A percentile compares a stretch with the other conserved stretches of the same genome.
Conservation (phyloP, 2,113 vertebrate species). For the Misgurnus anguillicaudatus region DNA sequence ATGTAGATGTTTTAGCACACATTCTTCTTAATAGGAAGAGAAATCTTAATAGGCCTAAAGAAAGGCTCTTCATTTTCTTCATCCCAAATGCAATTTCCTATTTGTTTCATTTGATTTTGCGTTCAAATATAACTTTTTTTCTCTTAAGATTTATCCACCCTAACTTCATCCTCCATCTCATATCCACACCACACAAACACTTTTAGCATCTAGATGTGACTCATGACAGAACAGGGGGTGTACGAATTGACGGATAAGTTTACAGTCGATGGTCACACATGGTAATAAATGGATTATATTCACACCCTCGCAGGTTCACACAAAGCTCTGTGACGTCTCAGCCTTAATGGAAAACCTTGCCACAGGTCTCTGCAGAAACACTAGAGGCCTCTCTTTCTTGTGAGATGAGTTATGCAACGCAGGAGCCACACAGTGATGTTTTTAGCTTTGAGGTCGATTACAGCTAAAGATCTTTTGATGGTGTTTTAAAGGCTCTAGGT, state of each 20-base stretch:
- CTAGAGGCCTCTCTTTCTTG: constrained; percentile 41
- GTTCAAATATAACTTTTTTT: not conserved
- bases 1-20: no score
- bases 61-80: no score
- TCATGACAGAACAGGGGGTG: not conserved
- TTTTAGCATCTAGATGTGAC: not conserved
- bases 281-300: constrained; percentile 29
- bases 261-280: constrained; percentile 32
- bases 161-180: no score
- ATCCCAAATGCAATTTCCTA: no score
- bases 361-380: constrained; percentile 26
- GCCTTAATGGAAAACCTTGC: constrained; percentile 51
- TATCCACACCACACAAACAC: not conserved
- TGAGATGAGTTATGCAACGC: constrained; percentile 51
- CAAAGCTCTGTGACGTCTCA: constrained; percentile 31
- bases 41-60: no score
- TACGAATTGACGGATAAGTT: not conserved
- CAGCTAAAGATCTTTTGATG: constrained; percentile 34
- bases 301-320: constrained; percentile 33
- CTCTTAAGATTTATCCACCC: no score
- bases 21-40: no score
- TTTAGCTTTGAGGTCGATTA: constrained; percentile 42
- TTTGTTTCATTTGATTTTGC: no score
- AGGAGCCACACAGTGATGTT: constrained; percentile 28
- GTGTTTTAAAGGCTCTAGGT: constrained; percentile 36